Percentiles rank a stretch among this genome's conserved stretches.
These are phyloP conservation scores for Allophyes oxyacanthae DNA, from an alignment of 2,888 invertebrate genomes.

Conservation along the genomic window DNA sequence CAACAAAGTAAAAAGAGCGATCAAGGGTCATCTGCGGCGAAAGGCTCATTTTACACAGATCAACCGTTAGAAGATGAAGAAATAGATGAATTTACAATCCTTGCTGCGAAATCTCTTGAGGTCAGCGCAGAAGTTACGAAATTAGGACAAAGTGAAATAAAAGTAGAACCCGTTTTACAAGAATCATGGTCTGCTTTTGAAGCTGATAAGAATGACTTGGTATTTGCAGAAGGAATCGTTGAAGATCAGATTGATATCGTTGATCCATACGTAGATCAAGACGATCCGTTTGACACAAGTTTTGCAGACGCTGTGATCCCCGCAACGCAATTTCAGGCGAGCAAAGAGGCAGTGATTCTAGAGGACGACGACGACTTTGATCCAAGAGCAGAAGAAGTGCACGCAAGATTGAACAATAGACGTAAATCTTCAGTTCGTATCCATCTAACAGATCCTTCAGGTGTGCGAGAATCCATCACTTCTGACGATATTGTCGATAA, in stretches of 20 bases:
- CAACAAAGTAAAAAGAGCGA: conserved; percentile 77
- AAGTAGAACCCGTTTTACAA: conserved; percentile 81
- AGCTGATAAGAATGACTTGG: conserved; percentile 83
- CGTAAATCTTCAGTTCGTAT: conserved; percentile 89
- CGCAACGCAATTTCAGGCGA: conserved; percentile 71
- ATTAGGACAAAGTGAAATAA: conserved; percentile 80
- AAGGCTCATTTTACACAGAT: conserved; percentile 46
- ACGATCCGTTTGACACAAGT: conserved; percentile 96
- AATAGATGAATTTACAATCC: conserved; percentile 93
- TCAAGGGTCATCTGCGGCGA: conserved; percentile 48
- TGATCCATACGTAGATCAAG: conserved; percentile 88
- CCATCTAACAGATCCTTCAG: conserved; percentile 91
- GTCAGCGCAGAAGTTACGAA: conserved; percentile 87
- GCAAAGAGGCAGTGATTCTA: conserved; percentile 77
- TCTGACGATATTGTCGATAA: conserved; percentile 84
- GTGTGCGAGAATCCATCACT: conserved; percentile 89
- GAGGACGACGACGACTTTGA: conserved; percentile 90
- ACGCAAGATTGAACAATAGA: conserved; percentile 77
- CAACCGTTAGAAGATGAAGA: conserved; percentile 83
- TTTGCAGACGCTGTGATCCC: conserved; percentile 94
- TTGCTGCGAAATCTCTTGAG: conserved; percentile 93
- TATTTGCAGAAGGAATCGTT: conserved; percentile 82
- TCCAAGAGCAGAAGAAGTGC: conserved; percentile 90
- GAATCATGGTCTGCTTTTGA: conserved; percentile 92
- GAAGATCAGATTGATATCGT: conserved; percentile 84